Base-by-base conservation (phyloP, 2,888 invertebrate genomes). In the Formica aserva region DNA sequence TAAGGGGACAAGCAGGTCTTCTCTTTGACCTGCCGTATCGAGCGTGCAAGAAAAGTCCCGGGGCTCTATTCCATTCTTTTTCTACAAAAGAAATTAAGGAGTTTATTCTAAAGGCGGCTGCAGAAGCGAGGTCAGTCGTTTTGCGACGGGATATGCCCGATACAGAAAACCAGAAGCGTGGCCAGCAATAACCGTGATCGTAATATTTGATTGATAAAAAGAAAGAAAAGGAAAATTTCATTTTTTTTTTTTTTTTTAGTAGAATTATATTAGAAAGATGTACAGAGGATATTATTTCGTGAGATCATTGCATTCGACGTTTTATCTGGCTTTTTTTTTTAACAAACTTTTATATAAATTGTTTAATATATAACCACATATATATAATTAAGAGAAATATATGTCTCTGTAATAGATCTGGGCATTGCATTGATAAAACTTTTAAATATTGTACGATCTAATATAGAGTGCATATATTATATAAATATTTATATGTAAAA, bases 1-100 rank as follows among this genome's bases (percentile, higher is more conserved):
- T 91, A 91, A 90, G 87, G 86, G 86, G 86, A 88, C 88, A 85
- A 88, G 85, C 88, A 90, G 84, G 85, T 88, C 82, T 86, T 76
- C 86, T 86, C 84, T 85, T 86, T 75, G 74, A 82, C 82, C 76
- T 82, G 81, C 76, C 82, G 76, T 76, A 83, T 82, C 85, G 72
- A 77, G 75, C 82, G 69, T 57, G 81, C 84, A 82, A 81, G 80
- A 82, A 87, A 75, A 87, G 83, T 85, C 84, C 69, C 74, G 72
- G 35, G 72, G 57, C 80, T 65, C 76, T 62, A 74, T 78, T 83
- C 67, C 57, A 57, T 38, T 82, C 82, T 83, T 76, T 74, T 81
- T 80, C 74, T 63, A 52, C 62, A 41, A 67, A 88, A 82, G 80
- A 85, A 89, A 87, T 86, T 86, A 86, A 86, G 84, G 80, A 84